Evolutionary conservation across 1,140 invertebrate species (phyloP).

Genomic region (Brachionus koreanus): DNA sequence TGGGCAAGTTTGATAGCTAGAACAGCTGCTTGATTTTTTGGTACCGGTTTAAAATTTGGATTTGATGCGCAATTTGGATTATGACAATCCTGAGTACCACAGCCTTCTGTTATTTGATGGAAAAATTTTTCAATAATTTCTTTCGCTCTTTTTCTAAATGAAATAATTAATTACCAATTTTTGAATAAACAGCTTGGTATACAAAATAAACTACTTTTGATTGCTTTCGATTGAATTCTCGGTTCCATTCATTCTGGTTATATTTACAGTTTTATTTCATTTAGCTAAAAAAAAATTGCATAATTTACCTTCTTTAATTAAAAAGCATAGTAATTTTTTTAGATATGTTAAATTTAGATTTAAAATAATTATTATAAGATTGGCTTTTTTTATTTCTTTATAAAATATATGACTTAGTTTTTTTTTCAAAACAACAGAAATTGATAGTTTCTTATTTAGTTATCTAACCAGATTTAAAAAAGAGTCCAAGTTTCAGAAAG

Average conservation of each 20-base stretch:
- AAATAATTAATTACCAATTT: background rate
- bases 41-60: constrained; percentile 49
- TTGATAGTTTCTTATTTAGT: background rate
- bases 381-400: background rate
- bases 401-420: background rate
- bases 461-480: background rate
- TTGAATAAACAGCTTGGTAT: background rate
- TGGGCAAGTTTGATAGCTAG: constrained; percentile 79
- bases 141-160: constrained; percentile 61
- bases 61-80: constrained; percentile 84
- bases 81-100: constrained; percentile 75
- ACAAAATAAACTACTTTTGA: background rate
- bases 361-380: background rate
- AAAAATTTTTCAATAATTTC: constrained; percentile 85
- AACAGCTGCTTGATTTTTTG: constrained; percentile 76
- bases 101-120: constrained; percentile 82
- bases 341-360: background rate
- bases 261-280: background rate
- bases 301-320: background rate
- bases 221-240: background rate
- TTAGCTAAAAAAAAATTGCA: background rate
- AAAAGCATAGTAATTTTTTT: background rate
- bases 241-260: constrained; percentile 8
- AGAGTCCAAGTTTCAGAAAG: background rate
- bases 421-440: background rate